Percentiles rank a stretch among this genome's conserved stretches.
Conservation (phyloP, 1,140 invertebrate genomes). For the Magallana angulata region DNA sequence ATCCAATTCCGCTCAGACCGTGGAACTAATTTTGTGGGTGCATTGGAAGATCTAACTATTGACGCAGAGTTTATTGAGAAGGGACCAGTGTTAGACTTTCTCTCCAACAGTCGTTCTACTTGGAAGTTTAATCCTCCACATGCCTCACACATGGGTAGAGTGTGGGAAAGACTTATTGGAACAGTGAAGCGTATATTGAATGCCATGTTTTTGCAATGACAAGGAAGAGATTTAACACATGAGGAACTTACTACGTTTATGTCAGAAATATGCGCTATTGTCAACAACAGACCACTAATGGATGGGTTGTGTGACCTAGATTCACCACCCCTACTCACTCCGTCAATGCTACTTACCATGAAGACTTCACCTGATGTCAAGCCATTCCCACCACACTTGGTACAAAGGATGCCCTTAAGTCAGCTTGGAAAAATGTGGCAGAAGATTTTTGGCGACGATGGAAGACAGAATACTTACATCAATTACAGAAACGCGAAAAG, state of each 20-base stretch:
- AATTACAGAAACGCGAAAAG: conserved; percentile 27
- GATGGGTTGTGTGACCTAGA: conserved; percentile 27
- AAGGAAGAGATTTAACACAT: conserved; percentile 24
- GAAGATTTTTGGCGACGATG: conserved; percentile 18
- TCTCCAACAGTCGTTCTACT: not conserved
- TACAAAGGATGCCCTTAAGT: conserved; percentile 15
- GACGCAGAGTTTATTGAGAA: conserved; percentile 36
- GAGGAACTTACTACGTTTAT: conserved; percentile 20
- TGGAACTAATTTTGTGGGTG: conserved; percentile 65
- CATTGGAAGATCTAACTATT: conserved; percentile 23
- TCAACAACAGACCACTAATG: conserved; percentile 50
- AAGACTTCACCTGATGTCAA: too few species aligned
- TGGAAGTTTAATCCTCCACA: conserved; percentile 56
- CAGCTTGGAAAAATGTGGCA: conserved; percentile 33
- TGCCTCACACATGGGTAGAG: conserved; percentile 49
- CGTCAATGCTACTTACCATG: too few species aligned
- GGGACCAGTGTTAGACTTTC: conserved; percentile 28
- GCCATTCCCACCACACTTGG: too few species aligned
- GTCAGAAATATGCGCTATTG: conserved; percentile 17
- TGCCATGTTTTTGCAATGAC: conserved; percentile 34
- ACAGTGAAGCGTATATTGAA: conserved; percentile 40
- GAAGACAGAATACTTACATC: conserved; percentile 13
- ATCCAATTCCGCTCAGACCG: conserved; percentile 51
- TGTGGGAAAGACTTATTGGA: conserved; percentile 55
- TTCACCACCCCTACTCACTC: conserved; percentile 24